Evolutionary conservation across 2,797 vertebrate species (phyloP), one percentile per base, ranked within the genome.

Genomic region (Xenentodon cancila): DNA sequence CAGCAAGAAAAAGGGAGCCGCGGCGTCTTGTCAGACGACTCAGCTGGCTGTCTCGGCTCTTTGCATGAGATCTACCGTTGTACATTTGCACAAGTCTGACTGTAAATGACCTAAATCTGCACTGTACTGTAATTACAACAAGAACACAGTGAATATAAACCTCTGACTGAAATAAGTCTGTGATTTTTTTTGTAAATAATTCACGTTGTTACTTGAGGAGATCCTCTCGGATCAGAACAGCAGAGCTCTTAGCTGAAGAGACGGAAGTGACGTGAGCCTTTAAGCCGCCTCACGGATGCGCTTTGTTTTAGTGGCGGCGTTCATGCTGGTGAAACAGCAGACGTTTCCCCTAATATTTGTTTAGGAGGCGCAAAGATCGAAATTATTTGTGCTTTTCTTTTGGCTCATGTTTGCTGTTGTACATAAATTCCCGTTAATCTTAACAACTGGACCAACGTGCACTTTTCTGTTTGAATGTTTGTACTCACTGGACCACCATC

Each of bases 111-210:
- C 51, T 21, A 76, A 65, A 70, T 78, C 77, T 68, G 67, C 72
- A 80, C 70, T 73, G 84, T 82, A 81, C 79, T 85, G 81, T 82
- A 78, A 76, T 59, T 59, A 80, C 80, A 72, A 69, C 70, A 7
- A 30, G 32, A 61, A 79, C 80, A 77, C 70, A 59, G 54, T 67
- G 66, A 70, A 80, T 53, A 75, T 42, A 44, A 74, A 25, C 75
- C 61, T 85, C 66, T 70, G 77, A 79, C 76, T 76, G 60, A 64
- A 57, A 72, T 68, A 63, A 34, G 34, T 69, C 73, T 86, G 81
- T 77, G 79, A 77, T 80, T 67, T 49, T 79, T 50, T 30, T 59
- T 91, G 85, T 90, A 88, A 77, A 89, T 89, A 89, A 44, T 7
- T 68, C 17, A 48, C 68, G 25, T 13, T 8, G 53, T 20, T 63